Conservation (phyloP, 2,797 vertebrate species). For the Cephalopachus bancanus region DNA sequence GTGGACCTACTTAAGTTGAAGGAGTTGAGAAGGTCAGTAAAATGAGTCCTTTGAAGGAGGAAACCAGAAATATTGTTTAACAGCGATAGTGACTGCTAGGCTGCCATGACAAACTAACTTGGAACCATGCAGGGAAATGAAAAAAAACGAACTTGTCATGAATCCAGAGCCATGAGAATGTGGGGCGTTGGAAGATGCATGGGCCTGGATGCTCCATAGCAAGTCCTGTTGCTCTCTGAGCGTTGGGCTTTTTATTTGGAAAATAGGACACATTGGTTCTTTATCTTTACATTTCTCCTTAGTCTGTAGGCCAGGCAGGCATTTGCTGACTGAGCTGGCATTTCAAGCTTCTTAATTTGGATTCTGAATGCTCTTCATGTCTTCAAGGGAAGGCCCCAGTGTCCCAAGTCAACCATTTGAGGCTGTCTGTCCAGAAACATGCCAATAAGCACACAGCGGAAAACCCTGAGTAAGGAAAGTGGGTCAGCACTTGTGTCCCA, state of each 20-base stretch:
- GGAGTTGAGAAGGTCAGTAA: neutral
- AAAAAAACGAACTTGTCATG: neutral
- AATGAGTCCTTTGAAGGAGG: neutral
- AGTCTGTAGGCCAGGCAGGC: neutral
- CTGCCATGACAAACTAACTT: neutral
- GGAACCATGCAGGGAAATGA: neutral
- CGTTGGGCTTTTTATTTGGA: neutral
- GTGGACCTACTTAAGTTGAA: neutral
- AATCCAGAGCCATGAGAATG: neutral
- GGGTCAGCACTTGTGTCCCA: accelerated
- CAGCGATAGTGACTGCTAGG: accelerated
- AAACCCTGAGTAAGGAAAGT: neutral
- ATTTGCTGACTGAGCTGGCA: neutral
- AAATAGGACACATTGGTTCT: neutral
- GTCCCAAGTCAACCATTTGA: neutral
- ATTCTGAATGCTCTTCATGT: neutral
- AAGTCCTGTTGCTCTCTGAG: neutral
- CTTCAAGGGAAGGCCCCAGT: neutral
- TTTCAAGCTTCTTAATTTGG: neutral
- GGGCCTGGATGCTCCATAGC: accelerated
- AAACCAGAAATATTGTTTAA: neutral
- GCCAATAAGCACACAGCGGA: neutral
- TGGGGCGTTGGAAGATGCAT: neutral
- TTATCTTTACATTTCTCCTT: neutral
- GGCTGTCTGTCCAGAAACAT: neutral